phyloP scores from a whole-genome alignment of 2,797 vertebrate species.

The Delichon dasypus region DNA sequence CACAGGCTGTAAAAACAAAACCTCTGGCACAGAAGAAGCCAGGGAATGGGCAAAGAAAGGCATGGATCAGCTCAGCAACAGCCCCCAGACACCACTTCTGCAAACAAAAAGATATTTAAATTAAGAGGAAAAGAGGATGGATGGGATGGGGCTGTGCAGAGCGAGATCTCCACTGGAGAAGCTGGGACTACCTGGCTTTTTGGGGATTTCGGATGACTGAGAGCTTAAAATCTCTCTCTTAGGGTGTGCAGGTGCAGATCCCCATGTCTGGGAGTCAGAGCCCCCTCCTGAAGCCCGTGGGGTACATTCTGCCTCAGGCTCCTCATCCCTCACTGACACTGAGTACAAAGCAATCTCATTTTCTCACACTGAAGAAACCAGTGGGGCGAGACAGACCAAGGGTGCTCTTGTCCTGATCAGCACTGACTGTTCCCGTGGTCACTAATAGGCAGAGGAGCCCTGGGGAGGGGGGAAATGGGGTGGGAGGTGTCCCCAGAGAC shows the following conservation, averaged over 20 bases:
- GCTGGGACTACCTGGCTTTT: not conserved
- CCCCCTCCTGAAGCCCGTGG: rapidly evolving
- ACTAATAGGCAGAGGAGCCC: not conserved
- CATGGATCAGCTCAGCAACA: not conserved
- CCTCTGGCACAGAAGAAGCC: not conserved
- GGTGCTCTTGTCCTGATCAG: not conserved
- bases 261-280: rapidly evolving
- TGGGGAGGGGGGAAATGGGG: not conserved
- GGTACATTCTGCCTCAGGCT: not conserved
- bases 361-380: not conserved
- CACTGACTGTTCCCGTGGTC: rapidly evolving
- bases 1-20: not conserved
- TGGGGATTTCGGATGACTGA: not conserved
- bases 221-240: not conserved
- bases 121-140: not conserved
- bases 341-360: not conserved
- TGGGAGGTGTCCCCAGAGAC: not conserved
- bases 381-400: not conserved
- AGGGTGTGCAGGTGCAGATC: rapidly evolving
- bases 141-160: not conserved
- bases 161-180: rapidly evolving
- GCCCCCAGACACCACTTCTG: rapidly evolving
- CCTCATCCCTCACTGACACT: not conserved
- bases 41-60: not conserved
- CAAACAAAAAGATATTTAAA: no score